These are phyloP conservation scores for Heteromyza rotundicornis DNA, from an alignment of 2,888 invertebrate species.

Conservation along the genomic window DNA sequence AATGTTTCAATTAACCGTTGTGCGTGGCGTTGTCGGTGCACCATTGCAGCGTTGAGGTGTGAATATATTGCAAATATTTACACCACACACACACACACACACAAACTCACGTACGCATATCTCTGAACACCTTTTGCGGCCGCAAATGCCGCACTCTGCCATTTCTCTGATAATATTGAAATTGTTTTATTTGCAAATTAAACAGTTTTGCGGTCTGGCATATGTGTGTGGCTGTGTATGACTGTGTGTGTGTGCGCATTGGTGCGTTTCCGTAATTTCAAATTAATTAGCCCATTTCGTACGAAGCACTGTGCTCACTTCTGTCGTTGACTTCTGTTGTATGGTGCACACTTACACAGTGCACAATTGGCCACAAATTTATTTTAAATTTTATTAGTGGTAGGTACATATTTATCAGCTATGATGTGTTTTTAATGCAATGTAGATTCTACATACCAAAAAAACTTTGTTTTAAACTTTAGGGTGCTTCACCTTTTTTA, in stretches of 20 bases:
- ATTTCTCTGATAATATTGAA: conserved; percentile 1
- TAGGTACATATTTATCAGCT: too few species aligned
- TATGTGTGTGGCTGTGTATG: too few species aligned
- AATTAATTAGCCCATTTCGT: conserved; percentile 25
- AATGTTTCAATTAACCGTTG: conserved; percentile 49
- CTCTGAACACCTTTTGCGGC: background rate
- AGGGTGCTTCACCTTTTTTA: too few species aligned
- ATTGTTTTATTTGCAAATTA: conserved; percentile 34
- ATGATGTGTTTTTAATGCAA: too few species aligned
- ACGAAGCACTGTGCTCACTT: background rate
- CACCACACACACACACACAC: background rate
- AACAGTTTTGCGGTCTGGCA: conserved; percentile 29
- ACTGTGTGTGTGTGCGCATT: conserved; percentile 7
- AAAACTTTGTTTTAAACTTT: too few species aligned
- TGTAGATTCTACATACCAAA: too few species aligned
- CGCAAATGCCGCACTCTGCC: conserved; percentile 4
- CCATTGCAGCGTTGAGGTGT: conserved; percentile 9
- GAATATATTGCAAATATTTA: conserved; percentile 11
- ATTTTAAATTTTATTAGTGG: too few species aligned
- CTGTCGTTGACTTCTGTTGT: too few species aligned
- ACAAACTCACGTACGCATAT: too few species aligned
- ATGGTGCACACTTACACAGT: too few species aligned
- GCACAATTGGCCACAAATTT: background rate
- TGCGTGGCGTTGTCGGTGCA: background rate
- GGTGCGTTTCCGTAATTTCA: conserved; percentile 18